Base-by-base conservation (phyloP, 2,113 vertebrate species). In the Ochotona princeps region DNA sequence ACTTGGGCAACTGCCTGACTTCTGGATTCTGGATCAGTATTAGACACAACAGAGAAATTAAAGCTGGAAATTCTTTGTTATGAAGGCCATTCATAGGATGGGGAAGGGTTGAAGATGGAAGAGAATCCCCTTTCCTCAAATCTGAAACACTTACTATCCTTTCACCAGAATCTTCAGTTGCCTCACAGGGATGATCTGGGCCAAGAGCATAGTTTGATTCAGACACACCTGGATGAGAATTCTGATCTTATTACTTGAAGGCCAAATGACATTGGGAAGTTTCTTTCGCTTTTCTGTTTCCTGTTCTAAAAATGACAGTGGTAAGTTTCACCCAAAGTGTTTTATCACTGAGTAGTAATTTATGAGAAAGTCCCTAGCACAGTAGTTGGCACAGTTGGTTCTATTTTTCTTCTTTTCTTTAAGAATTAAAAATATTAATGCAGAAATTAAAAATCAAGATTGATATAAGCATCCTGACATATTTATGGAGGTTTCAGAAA, bases 391-490 rank as follows among this genome's bases (percentile, higher is more conserved):
- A 75, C 57, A 60, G 17, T 89, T 85, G 88, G 75, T 83, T 65
- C 44, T 73, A 60, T 70, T 90, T 83, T 89, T 23, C 44, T 73
- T 80, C 35, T 67, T 65, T 35, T 30, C 17, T 92, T 92, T 89
- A 86, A 82, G 47, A 61, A 69, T n/a, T 90, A 2, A 70, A 93
- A 91, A 83, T 78, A 30, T 83, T 72, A 69, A 93, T 73, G n/a
- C 8, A 88, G n/a, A 94, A 88, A 80, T 81, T 80, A 84, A 84
- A 84, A 84, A 73, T 78, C 23, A 69, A 94, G 7, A 38, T 30
- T 80, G 87, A 65, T 84, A 32, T 54, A 87, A 65, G 13, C 47
- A 74, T 75, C 28, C 69, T 80, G 61, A 81, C 85, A 69, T 54
- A 95, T 57, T 80, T 89, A 89, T 92, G 84, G 49, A 30, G 57